Percentiles rank a stretch among this genome's conserved stretches.
These are phyloP conservation scores for Zaprionus gabonicus DNA, from an alignment of 1,140 invertebrate species.

Conservation along the genomic window DNA sequence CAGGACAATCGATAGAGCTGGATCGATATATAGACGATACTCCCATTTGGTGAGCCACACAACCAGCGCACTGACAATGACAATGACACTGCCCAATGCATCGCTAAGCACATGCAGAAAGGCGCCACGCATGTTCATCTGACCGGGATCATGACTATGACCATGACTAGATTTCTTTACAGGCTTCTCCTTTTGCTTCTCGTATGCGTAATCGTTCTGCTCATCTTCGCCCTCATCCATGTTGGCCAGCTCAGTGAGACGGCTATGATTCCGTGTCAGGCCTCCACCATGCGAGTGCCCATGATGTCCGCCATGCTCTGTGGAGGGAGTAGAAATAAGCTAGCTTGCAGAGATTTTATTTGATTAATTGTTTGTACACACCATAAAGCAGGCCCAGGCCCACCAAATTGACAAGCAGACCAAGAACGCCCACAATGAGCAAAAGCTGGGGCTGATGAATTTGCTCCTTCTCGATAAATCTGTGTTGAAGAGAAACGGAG, in stretches of 20 bases:
- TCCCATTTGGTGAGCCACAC: conserved; percentile 95
- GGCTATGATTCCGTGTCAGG: conserved; percentile 86
- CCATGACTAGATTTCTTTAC: conserved; percentile 85
- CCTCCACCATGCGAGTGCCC: conserved; percentile 91
- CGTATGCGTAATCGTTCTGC: conserved; percentile 84
- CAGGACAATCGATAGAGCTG: conserved; percentile 93
- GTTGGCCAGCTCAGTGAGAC: conserved; percentile 85
- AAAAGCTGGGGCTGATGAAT: conserved; percentile 93
- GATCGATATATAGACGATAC: conserved; percentile 95
- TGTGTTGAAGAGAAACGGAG: conserved; percentile 16
- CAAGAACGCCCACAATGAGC: conserved; percentile 91
- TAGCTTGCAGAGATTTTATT: conserved; percentile 16
- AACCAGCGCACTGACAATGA: conserved; percentile 95
- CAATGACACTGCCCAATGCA: conserved; percentile 97
- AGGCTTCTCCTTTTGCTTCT: conserved; percentile 78
- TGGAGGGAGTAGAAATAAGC: neutral
- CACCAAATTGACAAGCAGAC: conserved; percentile 93
- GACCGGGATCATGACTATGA: conserved; percentile 88
- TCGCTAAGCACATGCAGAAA: conserved; percentile 99
- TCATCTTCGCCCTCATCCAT: conserved; percentile 93
- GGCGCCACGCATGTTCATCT: conserved; percentile 99
- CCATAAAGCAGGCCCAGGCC: conserved; percentile 93
- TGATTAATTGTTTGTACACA: conserved; percentile 76
- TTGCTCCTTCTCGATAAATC: conserved; percentile 92
- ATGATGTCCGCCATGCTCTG: conserved; percentile 91